Evolutionary conservation across 1,140 invertebrate species (phyloP), one percentile per base, ranked within the genome.

Genomic region (Lordiphosa mommai): DNA sequence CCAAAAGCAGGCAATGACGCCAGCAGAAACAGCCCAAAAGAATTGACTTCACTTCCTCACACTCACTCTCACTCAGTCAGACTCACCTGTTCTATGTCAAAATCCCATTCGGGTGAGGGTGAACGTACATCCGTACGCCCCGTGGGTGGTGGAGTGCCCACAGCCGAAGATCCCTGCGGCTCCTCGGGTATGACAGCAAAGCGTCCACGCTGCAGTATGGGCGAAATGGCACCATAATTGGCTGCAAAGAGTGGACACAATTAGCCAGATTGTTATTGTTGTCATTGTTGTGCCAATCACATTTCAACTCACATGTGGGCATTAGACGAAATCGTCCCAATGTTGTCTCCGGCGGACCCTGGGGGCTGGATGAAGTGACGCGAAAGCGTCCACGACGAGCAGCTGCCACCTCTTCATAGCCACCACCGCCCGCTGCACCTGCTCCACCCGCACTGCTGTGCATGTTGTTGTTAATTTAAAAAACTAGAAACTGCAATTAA

Each of bases 171-270:
- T 14, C 87, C 82, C 51, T 85, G 85, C 10, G 88, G 87, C 55
- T 89, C 88, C 50, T 89, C 88, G n/a, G 88, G 88, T 51, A 89
- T 89, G 30, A 89, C 88, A 59, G 88, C 86, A 53, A 89, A 89
- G 10, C 88, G 74, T n/a, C 88, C 88, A 14, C 88, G 63, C 58
- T 89, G 88, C 36, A 89, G 49, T 36, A 89, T 87, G 33, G 88
- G 88, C 16, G 88, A 89, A 60, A 88, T 88, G 33, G 86, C 82
- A 50, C 87, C 87, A 82, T 88, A 88, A 70, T 88, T 88, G 48
- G 85, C 87, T 88, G 60, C 17, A 68, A 68, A 71, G 12, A 0
- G 4, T 6, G 1, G 36, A 7, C 23, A 49, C 17, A 65, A 56
- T 52, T 34, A 38, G 48, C 37, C 30, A 8, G 9, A 12, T 16